phyloP scores from a whole-genome alignment of 2,113 vertebrate species.

The Hypanus sabinus region DNA sequence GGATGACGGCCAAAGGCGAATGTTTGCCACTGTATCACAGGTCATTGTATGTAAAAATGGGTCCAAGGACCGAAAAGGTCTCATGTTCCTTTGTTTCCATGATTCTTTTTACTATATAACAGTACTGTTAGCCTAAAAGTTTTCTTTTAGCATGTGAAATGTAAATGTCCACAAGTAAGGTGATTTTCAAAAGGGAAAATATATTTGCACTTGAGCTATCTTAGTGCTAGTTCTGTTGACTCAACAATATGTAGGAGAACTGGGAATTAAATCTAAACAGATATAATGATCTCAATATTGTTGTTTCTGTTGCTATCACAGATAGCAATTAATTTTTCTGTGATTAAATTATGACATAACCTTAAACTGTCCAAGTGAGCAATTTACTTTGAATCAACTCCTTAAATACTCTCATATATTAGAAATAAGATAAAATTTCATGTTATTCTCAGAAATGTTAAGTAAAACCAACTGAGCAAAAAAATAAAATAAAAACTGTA shows the following conservation, averaged over 20 bases:
- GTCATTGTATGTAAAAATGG: too few relatives aligned
- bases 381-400: slow-evolving; percentile 12
- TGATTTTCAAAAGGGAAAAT: neutral
- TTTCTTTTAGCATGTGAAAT: neutral
- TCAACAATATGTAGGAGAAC: neutral
- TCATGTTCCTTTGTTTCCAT: too few relatives aligned
- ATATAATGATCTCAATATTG: neutral
- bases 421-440: neutral
- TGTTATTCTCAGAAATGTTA: neutral
- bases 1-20: too few relatives aligned
- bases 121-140: neutral
- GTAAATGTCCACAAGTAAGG: neutral
- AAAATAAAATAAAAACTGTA: too few relatives aligned
- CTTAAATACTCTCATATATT: neutral
- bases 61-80: too few relatives aligned
- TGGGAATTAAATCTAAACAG: neutral
- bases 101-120: neutral
- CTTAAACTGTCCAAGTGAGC: neutral
- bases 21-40: too few relatives aligned
- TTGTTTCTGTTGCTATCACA: slow-evolving; percentile 2
- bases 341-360: neutral
- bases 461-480: neutral
- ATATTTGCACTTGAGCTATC: neutral
- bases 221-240: neutral
- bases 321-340: neutral